phyloP scores from a whole-genome alignment of 2,113 vertebrate species.

The Phrynosoma platyrhinos region DNA sequence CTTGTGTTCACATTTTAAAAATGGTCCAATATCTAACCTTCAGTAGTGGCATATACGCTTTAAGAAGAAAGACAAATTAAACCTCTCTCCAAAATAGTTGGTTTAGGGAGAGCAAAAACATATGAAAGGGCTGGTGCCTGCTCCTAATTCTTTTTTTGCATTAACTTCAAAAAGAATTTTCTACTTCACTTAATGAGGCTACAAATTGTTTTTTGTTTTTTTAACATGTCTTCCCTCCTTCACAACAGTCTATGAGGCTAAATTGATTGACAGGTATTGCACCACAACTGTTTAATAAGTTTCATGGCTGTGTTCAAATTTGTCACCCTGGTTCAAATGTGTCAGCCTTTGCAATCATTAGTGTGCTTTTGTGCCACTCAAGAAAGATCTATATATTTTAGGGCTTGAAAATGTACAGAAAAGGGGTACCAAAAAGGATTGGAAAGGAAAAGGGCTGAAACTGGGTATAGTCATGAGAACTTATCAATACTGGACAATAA shows the following conservation, averaged over 20 bases:
- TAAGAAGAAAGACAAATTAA: constrained; percentile 13
- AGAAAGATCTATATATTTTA: neutral
- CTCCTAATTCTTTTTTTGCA: neutral
- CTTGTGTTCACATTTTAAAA: constrained; percentile 10
- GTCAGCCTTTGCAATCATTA: neutral
- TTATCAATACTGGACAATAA: too few relatives aligned
- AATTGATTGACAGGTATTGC: neutral
- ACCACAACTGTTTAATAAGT: neutral
- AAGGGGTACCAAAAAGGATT: too few relatives aligned
- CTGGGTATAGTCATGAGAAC: too few relatives aligned
- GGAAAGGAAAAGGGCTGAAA: too few relatives aligned
- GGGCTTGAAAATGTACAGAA: neutral
- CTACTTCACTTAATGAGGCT: neutral
- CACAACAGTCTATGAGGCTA: neutral
- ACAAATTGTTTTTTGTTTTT: neutral
- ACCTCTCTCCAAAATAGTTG: constrained; percentile 12
- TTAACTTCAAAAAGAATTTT: neutral
- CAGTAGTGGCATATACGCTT: constrained; percentile 13
- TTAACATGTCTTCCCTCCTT: neutral
- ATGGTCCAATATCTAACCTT: constrained; percentile 5
- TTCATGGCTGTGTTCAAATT: neutral
- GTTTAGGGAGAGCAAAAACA: neutral
- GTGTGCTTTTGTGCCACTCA: neutral
- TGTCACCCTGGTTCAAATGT: neutral
- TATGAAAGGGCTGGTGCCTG: neutral